A percentile compares a stretch with the other conserved stretches of the same genome.
These are phyloP conservation scores for Sebastiscus tertius DNA, from an alignment of 2,797 vertebrate species.

Conservation along the genomic window DNA sequence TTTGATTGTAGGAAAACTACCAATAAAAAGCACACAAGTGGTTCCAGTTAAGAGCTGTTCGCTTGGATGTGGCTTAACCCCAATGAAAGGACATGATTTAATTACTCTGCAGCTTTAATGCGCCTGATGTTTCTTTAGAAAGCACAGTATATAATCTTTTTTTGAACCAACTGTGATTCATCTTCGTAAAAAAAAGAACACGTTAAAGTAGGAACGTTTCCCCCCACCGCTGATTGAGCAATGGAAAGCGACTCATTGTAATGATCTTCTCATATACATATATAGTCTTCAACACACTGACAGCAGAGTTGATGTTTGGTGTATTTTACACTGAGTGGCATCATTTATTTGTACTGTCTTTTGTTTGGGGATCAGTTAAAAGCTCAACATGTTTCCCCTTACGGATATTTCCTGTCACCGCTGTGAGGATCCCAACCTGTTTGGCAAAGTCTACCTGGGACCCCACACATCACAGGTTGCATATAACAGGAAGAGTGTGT, in stretches of 20 bases:
- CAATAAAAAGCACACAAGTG: slow-evolving; percentile 85
- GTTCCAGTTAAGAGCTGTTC: slow-evolving; percentile 82
- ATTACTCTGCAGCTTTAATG: slow-evolving; percentile 86
- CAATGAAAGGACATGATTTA: slow-evolving; percentile 87
- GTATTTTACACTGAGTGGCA: neutral
- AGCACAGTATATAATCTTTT: slow-evolving; percentile 81
- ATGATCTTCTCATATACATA: slow-evolving; percentile 15
- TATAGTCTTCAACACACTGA: slow-evolving; percentile 11
- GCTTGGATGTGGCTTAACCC: slow-evolving; percentile 84
- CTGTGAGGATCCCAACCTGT: neutral
- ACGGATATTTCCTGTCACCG: neutral
- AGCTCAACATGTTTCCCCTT: neutral
- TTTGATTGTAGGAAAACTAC: slow-evolving; percentile 80
- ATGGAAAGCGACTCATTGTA: slow-evolving; percentile 39
- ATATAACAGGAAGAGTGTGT: neutral
- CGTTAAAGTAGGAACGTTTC: slow-evolving; percentile 51
- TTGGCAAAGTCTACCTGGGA: neutral
- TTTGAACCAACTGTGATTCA: slow-evolving; percentile 76
- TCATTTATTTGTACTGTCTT: neutral
- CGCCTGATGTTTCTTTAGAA: slow-evolving; percentile 84
- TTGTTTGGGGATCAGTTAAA: neutral
- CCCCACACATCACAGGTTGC: neutral
- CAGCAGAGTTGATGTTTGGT: neutral
- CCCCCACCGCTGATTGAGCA: slow-evolving; percentile 47
- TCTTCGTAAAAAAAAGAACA: slow-evolving; percentile 54